Evolutionary conservation across 2,888 invertebrate species (phyloP).

Genomic region (Megastigmus dorsalis): DNA sequence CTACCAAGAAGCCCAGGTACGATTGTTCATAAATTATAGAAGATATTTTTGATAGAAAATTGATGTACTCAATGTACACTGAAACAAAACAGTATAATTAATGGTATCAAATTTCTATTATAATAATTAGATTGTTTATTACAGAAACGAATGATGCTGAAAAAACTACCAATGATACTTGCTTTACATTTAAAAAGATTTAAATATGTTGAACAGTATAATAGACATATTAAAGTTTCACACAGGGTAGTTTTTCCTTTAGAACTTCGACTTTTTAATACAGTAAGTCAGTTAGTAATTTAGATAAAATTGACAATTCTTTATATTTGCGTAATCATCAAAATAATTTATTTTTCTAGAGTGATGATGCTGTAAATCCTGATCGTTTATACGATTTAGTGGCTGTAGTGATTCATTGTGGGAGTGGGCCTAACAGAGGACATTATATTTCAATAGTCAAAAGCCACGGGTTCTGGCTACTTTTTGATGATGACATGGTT

Average conservation of each 20-base stretch:
- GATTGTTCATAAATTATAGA: too few species aligned
- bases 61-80: too few species aligned
- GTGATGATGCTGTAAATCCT: conserved; percentile 98
- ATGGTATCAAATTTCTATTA: too few species aligned
- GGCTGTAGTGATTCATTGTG: conserved; percentile 99
- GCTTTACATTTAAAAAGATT: conserved; percentile 98
- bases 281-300: conserved; percentile 78
- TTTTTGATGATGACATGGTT: conserved; percentile 99
- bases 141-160: conserved; percentile 95
- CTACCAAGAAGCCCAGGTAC: conserved; percentile 96
- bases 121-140: conserved; percentile 53
- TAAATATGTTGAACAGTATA: conserved; percentile 98
- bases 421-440: conserved; percentile 98
- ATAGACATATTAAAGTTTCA: conserved; percentile 98
- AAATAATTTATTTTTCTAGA: conserved; percentile 77
- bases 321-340: conserved; percentile 3
- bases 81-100: too few species aligned
- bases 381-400: conserved; percentile 98
- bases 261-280: conserved; percentile 97
- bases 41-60: too few species aligned
- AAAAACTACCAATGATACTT: conserved; percentile 97
- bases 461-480: conserved; percentile 98
- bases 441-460: conserved; percentile 99
- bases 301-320: neutral
- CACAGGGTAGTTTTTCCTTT: conserved; percentile 99